Percentiles rank a stretch among this genome's conserved stretches.
Evolutionary conservation across 1,140 invertebrate genomes (phyloP).

Genomic region (Drosophila lacertosa): DNA sequence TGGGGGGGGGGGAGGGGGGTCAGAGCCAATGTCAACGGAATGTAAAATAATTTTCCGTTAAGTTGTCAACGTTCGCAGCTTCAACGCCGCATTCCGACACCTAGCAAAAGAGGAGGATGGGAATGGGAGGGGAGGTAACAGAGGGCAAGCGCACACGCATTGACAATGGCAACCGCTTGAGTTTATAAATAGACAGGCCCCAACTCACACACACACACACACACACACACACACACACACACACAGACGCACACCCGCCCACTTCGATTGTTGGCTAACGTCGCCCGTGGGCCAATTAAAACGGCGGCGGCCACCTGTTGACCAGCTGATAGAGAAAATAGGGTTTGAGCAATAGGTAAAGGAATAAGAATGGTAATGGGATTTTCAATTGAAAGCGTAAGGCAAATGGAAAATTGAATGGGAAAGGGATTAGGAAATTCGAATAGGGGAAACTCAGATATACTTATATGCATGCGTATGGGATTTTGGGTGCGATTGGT

Average conservation of each 20-base stretch:
- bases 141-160: constrained; percentile 7
- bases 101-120: constrained; percentile 3
- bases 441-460: neutral
- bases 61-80: constrained; percentile 56
- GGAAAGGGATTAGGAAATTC: neutral
- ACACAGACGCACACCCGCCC: neutral
- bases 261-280: neutral
- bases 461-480: no score
- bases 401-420: constrained; percentile 2
- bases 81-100: constrained; percentile 45
- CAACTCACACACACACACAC: neutral
- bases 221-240: neutral
- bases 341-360: neutral
- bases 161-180: constrained; percentile 10
- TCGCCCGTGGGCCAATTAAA: constrained; percentile 31
- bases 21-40: constrained; percentile 15
- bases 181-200: constrained; percentile 36
- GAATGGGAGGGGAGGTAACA: neutral
- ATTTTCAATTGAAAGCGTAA: neutral
- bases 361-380: neutral
- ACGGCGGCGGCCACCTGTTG: constrained; percentile 38
- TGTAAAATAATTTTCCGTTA: constrained; percentile 73
- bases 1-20: neutral
- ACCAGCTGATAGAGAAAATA: constrained; percentile 6
- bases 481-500: no score